Base-by-base conservation (phyloP, 1,140 invertebrate genomes). In the Lineus longissimus region DNA sequence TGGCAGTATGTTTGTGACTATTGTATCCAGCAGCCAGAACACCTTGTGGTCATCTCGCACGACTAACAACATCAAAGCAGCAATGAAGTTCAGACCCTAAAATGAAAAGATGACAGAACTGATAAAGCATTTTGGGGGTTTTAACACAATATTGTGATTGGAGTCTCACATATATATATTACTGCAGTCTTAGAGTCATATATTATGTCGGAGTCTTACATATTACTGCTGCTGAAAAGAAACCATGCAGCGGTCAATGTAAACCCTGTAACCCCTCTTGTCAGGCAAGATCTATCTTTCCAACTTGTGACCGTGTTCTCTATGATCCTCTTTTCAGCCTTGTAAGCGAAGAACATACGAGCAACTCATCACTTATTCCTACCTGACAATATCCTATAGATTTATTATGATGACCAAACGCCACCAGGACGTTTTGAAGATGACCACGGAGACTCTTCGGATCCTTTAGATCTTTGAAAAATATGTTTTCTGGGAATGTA, bases 401-500 rank as follows among this genome's bases (percentile, higher is more conserved):
- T 69, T 86, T 85, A 80, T 95, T 95, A 67, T 93, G 89, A 77
- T 93, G 89, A 59, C 92, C 91, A 84, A 94, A 92, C n/a, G 93
- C 91, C 65, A 90, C 85, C 59, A 96, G 82, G 71, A 95, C 87
- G 83, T 94, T 91, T 70, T 87, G 92, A 17, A 97, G 82, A 11
- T 79, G 73, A 36, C 72, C 68, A 71, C 90, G 87, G 56, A 82
- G 73, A 31, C 76, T 73, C 68, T 87, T 83, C 63, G 91, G 88
- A 69, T 90, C 86, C 9, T 54, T 57, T 1, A 62, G 63, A 67
- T 87, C 86, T 67, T 88, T 88, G 75, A 95, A 95, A 79, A 90
- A 92, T 72, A 95, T 93, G 82, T 96, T 97, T 77, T 95, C 92
- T 65, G 93, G 93, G 84, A 94, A 97, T 64, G 93, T 97, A 68